phyloP scores from a whole-genome alignment of 2,113 vertebrate genomes.

The Chloebia gouldiae region DNA sequence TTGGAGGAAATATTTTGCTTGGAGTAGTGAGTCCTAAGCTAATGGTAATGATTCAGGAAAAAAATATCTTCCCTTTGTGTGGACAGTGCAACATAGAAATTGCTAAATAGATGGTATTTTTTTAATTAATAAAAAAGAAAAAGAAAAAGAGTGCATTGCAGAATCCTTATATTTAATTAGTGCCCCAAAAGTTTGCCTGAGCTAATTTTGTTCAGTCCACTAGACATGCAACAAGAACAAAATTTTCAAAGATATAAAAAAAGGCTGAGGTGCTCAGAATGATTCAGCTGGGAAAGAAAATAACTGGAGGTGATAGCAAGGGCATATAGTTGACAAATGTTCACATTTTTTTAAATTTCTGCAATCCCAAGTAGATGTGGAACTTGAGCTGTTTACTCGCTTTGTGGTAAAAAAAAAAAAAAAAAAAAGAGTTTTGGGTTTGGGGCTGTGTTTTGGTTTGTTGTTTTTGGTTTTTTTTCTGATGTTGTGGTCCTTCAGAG shows the following conservation, averaged over 20 bases:
- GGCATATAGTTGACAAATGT: background rate
- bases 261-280: background rate
- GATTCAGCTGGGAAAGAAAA: background rate
- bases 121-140: background rate
- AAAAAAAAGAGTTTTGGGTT: background rate
- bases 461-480: background rate
- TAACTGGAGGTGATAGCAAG: background rate
- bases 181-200: background rate
- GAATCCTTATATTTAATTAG: background rate
- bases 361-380: background rate
- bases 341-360: background rate
- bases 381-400: background rate
- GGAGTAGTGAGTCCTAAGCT: background rate
- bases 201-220: background rate
- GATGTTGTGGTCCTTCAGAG: background rate
- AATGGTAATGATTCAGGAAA: background rate
- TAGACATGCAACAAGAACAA: background rate
- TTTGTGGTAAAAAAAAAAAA: background rate
- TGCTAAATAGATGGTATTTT: background rate
- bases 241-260: background rate
- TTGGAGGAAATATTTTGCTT: background rate
- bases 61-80: background rate
- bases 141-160: background rate
- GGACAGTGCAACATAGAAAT: background rate
- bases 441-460: rapidly evolving